Percentiles rank a stretch among this genome's conserved stretches.
Conservation (phyloP, 35 echinoderm and acorn worm species). For the Heliocidaris erythrogramma region DNA sequence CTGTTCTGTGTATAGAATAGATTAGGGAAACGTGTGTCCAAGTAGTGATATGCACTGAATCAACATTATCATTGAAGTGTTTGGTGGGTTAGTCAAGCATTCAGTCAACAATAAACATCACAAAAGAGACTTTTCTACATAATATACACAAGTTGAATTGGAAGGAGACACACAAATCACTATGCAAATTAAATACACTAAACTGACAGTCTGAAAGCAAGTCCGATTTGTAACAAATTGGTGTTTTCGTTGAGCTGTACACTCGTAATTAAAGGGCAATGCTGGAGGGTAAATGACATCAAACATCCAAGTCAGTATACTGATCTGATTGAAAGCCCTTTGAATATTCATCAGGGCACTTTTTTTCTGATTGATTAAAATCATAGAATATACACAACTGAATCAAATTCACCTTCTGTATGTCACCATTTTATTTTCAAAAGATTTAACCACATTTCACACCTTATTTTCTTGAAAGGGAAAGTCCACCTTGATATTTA, state of each 20-base stretch:
- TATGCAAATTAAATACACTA: conserved; percentile 19
- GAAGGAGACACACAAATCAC: background rate
- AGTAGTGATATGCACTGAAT: conserved; percentile 21
- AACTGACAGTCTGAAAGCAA: background rate
- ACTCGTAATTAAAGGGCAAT: background rate
- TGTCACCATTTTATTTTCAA: too few relatives aligned
- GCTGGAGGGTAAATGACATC: background rate
- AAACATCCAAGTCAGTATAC: background rate
- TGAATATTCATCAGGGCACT: background rate
- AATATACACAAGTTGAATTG: background rate
- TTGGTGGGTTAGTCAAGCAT: background rate
- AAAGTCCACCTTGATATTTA: too few relatives aligned
- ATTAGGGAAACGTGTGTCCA: conserved; percentile 34
- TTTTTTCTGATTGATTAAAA: background rate
- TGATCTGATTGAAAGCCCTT: background rate
- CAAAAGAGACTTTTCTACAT: background rate
- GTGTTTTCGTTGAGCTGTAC: conserved; percentile 2
- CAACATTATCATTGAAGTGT: conserved; percentile 30
- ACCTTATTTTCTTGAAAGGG: too few relatives aligned
- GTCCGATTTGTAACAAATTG: background rate
- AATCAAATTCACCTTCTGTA: background rate
- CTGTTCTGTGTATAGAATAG: conserved; percentile 41
- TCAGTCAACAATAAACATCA: conserved; percentile 32
- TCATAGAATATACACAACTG: background rate
- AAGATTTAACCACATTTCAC: too few relatives aligned